Conservation (phyloP, 2,113 vertebrate genomes). For the Cynopterus brachyotis region DNA sequence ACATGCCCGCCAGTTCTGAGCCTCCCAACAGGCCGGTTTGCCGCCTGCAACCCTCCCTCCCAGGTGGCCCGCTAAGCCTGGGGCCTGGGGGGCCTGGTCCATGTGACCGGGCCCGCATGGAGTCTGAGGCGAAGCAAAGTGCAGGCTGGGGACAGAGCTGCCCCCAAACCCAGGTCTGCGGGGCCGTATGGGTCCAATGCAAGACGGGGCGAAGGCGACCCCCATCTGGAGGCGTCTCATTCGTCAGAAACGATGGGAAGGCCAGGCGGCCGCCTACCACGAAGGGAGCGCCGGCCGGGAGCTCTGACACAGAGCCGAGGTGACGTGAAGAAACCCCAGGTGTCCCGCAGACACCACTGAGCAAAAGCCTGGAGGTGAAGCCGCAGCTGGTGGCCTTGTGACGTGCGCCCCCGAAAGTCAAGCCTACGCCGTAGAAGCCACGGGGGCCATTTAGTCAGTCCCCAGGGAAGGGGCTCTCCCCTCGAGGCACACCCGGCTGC, state of each 20-base stretch:
- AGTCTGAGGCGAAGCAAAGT: too few relatives aligned
- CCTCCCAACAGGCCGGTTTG: not conserved
- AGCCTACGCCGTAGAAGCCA: rapidly evolving
- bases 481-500: not conserved
- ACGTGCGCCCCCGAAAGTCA: rapidly evolving
- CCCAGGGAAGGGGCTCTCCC: not conserved
- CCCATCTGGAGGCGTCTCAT: rapidly evolving
- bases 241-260: rapidly evolving
- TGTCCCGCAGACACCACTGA: rapidly evolving
- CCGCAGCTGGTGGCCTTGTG: not conserved
- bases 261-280: not conserved
- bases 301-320: not conserved
- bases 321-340: rapidly evolving
- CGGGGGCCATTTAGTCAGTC: not conserved
- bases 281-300: not conserved
- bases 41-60: not conserved
- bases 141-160: not conserved
- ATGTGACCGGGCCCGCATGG: not conserved
- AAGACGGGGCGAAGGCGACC: not conserved
- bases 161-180: not conserved
- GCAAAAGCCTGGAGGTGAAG: rapidly evolving
- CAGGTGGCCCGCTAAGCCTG: not conserved
- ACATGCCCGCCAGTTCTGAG: not conserved
- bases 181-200: rapidly evolving
- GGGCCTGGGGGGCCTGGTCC: not conserved